Evolutionary conservation across 2,113 vertebrate genomes (phyloP).

Genomic region (Chelonoidis abingdonii): DNA sequence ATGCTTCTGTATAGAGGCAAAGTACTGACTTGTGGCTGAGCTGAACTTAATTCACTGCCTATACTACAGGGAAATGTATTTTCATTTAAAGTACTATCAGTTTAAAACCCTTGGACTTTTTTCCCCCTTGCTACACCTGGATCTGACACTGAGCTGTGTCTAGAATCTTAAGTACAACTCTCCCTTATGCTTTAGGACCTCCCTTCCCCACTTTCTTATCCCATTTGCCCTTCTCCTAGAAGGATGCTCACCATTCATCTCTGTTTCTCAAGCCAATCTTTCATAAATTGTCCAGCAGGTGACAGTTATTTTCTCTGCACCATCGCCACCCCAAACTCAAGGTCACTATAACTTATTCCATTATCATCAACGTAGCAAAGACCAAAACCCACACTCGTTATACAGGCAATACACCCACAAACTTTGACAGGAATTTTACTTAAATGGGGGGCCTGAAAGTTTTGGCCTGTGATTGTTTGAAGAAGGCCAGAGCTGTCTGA

Average conservation of each 20-base stretch:
- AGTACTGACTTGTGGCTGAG: neutral
- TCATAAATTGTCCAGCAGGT: neutral
- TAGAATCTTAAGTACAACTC: neutral
- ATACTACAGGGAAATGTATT: neutral
- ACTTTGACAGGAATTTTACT: neutral
- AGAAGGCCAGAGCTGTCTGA: neutral
- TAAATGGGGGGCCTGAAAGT: neutral
- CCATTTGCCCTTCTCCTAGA: neutral
- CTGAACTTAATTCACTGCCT: neutral
- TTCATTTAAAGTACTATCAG: neutral
- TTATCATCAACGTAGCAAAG: neutral
- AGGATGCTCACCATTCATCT: fast-evolving
- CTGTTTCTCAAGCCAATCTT: neutral
- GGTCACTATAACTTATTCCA: neutral
- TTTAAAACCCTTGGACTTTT: neutral
- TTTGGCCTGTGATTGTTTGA: neutral
- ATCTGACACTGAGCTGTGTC: neutral
- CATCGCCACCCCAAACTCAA: neutral
- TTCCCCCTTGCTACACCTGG: neutral
- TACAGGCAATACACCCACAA: neutral
- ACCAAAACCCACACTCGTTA: neutral
- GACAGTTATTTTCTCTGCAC: neutral
- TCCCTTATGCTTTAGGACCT: neutral
- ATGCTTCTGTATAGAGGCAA: neutral
- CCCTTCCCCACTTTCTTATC: neutral